These are phyloP conservation scores for Agonum fuliginosum DNA, from an alignment of 2,888 invertebrate genomes.

Conservation along the genomic window DNA sequence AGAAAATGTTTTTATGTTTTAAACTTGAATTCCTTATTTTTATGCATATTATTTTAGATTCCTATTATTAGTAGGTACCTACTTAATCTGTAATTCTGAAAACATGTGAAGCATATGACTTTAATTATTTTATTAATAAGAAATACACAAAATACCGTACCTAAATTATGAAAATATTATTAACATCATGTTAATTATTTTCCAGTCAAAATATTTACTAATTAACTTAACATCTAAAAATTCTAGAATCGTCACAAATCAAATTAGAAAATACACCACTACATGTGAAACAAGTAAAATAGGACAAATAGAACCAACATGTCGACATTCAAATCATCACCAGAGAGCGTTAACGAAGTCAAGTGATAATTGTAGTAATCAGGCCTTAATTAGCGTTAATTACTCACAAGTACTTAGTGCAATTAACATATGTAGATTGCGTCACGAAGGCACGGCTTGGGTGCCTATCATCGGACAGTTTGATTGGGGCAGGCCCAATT, in stretches of 20 bases:
- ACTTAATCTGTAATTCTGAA: too few species aligned
- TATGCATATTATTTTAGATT: too few species aligned
- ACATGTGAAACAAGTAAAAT: constrained; percentile 6
- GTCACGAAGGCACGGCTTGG: constrained; percentile 32
- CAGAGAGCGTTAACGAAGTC: constrained; percentile 48
- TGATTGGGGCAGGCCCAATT: not conserved
- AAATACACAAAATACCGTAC: too few species aligned
- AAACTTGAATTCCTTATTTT: too few species aligned
- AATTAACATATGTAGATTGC: constrained; percentile 58
- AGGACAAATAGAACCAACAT: constrained; percentile 4
- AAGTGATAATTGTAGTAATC: constrained; percentile 58
- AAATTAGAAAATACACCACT: not conserved
- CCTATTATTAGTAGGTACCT: too few species aligned
- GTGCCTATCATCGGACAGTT: not conserved
- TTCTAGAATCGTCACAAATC: constrained; percentile 1
- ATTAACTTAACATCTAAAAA: not conserved
- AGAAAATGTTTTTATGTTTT: too few species aligned
- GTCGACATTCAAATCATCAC: constrained; percentile 23
- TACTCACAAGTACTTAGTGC: constrained; percentile 53
- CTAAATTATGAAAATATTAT: too few species aligned
- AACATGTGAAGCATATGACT: too few species aligned
- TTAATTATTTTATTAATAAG: too few species aligned
- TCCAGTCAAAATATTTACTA: not conserved
- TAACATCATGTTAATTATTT: not conserved
- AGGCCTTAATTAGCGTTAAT: constrained; percentile 58